Evolutionary conservation across 2,888 invertebrate species (phyloP), one percentile per base, ranked within the genome.

Genomic region (Ecliptopera silaceata): DNA sequence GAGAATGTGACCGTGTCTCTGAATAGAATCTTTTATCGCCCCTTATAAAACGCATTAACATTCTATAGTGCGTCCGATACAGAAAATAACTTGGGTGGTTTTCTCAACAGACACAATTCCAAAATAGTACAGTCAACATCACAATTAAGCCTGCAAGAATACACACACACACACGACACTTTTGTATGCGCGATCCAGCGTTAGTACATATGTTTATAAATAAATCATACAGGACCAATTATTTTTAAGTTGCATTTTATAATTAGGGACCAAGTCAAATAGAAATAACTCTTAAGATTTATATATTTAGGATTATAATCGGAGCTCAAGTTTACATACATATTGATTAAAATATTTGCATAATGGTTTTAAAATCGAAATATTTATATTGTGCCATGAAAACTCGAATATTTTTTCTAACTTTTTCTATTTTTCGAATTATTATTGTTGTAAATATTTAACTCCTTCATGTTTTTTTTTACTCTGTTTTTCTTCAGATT

Each of bases 231-330:
- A 8, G 12, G 46, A 53, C 53, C 45, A 53, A 53, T 41, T 47
- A 26, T 26, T 48, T 31, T 18, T 31, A 48, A 39, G 39, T 31
- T 39, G 38, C 45, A 47, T 48, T 48, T 39, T 39, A 48, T 47
- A 39, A 42, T 26, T 26, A 51, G 54, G 47, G 47, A 54, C 54
- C 47, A 54, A 53, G 54, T 54, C 54, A 54, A 36, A 36, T 48
- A 48, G 43, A 43, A 41, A 41, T 48, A 18, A 39, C 31, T 18
- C 10, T n/a, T 48, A 48, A 31, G 12, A 48, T 39, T 29, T 26
- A 31, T 39, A 38, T 13, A 15, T 46, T 36, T 47, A 22, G 3
- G 29, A 8, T 26, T 26, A 6, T 4, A 29, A 13, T 26, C 13
- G 11, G 29, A 31, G 44, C 17, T 44, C 44, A 44, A 29, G 8